Conservation (phyloP, 2,797 vertebrate species). For the Odontamblyopus lacepedii region DNA sequence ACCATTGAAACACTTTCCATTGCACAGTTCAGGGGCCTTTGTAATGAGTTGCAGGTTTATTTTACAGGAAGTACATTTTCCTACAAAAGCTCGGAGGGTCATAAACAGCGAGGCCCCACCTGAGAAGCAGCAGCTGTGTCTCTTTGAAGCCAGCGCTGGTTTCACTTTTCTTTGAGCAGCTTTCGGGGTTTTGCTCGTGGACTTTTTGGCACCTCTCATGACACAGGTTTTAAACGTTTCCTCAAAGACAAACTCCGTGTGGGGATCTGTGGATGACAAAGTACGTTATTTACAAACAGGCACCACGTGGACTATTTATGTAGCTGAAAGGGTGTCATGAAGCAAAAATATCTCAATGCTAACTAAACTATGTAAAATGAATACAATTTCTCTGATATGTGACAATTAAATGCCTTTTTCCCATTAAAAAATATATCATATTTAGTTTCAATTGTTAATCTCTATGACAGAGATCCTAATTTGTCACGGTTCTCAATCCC, state of each 20-base stretch:
- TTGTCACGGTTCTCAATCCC: too few relatives aligned
- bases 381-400: too few relatives aligned
- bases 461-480: too few relatives aligned
- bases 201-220: constrained; percentile 83
- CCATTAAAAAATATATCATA: too few relatives aligned
- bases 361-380: too few relatives aligned
- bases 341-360: too few relatives aligned
- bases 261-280: constrained; percentile 74
- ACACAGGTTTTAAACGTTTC: constrained; percentile 90
- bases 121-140: constrained; percentile 90
- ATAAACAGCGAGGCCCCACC: constrained; percentile 73
- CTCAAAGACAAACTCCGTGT: constrained; percentile 88
- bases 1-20: not conserved
- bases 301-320: not conserved
- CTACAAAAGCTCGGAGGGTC: not conserved
- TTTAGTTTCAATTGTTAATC: too few relatives aligned
- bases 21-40: not conserved
- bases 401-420: too few relatives aligned
- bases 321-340: not conserved
- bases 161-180: constrained; percentile 83
- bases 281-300: not conserved
- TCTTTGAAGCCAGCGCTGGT: constrained; percentile 82
- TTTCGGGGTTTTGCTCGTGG: constrained; percentile 82
- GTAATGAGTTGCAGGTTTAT: constrained; percentile 4
- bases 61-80: constrained; percentile 21